phyloP scores from a whole-genome alignment of 2,797 vertebrate species.

The Alcedo quadribrachys region DNA sequence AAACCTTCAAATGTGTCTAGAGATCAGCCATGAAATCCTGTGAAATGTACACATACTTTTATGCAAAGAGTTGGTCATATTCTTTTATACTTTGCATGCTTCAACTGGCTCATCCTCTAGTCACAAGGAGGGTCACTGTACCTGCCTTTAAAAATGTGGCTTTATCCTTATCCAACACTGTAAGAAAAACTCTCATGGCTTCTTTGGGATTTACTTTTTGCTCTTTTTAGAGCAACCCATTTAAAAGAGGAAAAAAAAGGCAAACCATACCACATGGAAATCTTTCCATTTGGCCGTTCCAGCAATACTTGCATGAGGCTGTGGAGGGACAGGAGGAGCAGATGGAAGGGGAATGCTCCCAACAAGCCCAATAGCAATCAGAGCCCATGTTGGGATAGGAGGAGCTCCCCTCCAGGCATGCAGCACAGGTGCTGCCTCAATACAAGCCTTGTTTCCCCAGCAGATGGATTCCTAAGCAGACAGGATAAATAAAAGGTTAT shows the following conservation, averaged over 20 bases:
- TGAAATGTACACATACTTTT: background rate
- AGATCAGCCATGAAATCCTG: background rate
- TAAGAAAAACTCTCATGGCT: background rate
- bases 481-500: constrained; percentile 29
- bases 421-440: background rate
- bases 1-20: background rate
- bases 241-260: background rate
- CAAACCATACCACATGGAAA: background rate
- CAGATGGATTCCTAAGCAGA: background rate
- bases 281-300: background rate
- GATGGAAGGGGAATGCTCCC: background rate
- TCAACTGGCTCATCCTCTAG: background rate
- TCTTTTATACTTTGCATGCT: background rate
- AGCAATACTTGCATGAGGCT: background rate
- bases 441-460: background rate
- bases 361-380: background rate
- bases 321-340: background rate
- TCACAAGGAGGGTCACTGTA: background rate
- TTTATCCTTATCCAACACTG: background rate
- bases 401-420: background rate
- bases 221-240: background rate
- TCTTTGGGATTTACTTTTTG: background rate
- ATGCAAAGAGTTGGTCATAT: background rate
- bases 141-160: rapidly evolving
- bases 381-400: rapidly evolving